Base-by-base conservation (phyloP, 2,113 vertebrate species). In the Nothobranchius furzeri region DNA sequence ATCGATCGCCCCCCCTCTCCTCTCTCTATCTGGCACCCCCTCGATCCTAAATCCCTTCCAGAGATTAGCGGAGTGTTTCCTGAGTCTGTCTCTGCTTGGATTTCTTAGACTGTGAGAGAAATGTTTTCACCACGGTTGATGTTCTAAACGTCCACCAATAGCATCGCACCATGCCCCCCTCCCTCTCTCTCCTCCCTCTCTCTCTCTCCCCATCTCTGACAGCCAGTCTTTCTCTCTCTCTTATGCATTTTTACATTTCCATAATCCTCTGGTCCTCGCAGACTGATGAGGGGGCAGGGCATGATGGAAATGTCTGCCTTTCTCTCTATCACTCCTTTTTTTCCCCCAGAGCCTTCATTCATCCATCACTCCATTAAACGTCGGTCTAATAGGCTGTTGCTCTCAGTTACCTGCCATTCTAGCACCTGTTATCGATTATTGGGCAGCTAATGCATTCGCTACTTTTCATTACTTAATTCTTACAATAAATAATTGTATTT, bases 211-310 rank as follows among this genome's bases (percentile, higher is more conserved):
- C 68, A 72, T 66, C 67, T 53, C 68, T 70, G 69, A 76, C 89
- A 74, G 75, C 83, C 79, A 74, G 66, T 76, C 83, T 79, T 20
- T 20, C 72, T 54, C 79, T 66, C 67, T 76, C 78, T 67, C 63
- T 70, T 64, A 40, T 40, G 61, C 75, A 81, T 89, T 87, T 67
- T 76, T 49, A 79, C 79, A 85, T 89, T 87, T 86, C 75, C 71
- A 87, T 90, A 88, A 88, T 90, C 84, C 61, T 78, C 81, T 51
- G 60, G 75, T 88, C 88, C 87, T 76, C 48, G 53, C 76, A 79
- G 88, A 87, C 76, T 62, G 81, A 74, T 79, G 83, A 85, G 83
- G 85, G 75, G 84, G 89, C 82, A 83, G 87, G 84, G 86, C 80
- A 78, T 64, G 59, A 73, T 72, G 72, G 8, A 82, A 87, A 84